phyloP scores from a whole-genome alignment of 2,888 invertebrate genomes.

The Dynastes grantii region DNA sequence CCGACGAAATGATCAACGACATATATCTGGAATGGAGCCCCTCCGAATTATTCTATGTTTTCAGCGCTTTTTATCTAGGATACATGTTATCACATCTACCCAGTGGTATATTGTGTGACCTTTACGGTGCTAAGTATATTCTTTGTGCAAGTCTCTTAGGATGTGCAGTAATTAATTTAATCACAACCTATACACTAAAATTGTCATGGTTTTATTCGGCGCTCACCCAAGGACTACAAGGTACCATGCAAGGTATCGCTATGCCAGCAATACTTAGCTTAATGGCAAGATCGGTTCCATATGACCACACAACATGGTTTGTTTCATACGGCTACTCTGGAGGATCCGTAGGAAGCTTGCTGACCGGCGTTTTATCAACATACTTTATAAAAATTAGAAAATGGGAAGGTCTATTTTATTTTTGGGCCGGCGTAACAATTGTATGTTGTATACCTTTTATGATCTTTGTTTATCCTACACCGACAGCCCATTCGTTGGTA shows the following conservation, averaged over 20 bases:
- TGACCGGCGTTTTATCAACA: background rate
- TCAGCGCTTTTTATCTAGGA: slow-evolving; percentile 27
- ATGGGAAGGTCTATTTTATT: slow-evolving; percentile 14
- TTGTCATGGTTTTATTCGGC: slow-evolving; percentile 1
- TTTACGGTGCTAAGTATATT: slow-evolving; percentile 29
- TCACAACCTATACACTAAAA: background rate
- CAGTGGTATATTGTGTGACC: slow-evolving; percentile 6
- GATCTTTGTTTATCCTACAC: slow-evolving; percentile 12
- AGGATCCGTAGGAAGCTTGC: slow-evolving; percentile 14
- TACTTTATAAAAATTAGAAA: background rate
- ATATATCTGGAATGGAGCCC: slow-evolving; percentile 16
- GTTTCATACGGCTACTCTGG: slow-evolving; percentile 29
- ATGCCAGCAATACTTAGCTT: slow-evolving; percentile 7
- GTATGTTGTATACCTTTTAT: background rate
- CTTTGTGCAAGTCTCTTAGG: background rate
- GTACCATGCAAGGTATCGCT: slow-evolving; percentile 15
- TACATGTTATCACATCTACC: background rate
- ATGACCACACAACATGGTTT: background rate
- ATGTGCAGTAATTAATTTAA: background rate
- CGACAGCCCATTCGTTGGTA: background rate
- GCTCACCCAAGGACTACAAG: background rate
- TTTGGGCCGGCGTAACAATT: background rate
- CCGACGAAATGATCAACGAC: background rate
- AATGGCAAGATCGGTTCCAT: background rate
- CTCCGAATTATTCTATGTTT: background rate